Evolutionary conservation across 2,888 invertebrate species (phyloP), one percentile per base, ranked within the genome.

Genomic region (Dexiosoma caninum): DNA sequence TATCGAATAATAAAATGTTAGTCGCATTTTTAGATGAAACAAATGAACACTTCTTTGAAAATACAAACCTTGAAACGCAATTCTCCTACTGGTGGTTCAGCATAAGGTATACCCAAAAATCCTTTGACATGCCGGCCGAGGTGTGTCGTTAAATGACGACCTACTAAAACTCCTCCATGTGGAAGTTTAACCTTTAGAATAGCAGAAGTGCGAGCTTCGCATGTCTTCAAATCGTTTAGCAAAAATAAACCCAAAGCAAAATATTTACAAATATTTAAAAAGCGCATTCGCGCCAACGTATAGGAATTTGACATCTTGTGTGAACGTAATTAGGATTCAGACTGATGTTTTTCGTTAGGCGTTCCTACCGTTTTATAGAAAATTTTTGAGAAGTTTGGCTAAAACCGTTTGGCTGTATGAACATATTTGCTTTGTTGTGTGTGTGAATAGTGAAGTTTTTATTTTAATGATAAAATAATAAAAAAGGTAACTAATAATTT

Each of bases 81-180:
- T 3, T 92, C 90, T 12, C 91, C 92, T 2, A 94, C 49, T 0
- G 94, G 94, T 1, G 94, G 92, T 74, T 91, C 85, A 0, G 94
- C 94, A 85, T 92, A 94, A 0, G 94, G 94, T 53, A 94, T 91
- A 2, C 93, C 92, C 69, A 93, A 92, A 85, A 93, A 94, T 0
- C 92, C 93, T 0, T 92, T 89, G 84, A 94, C 91, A 81, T 91
- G 90, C 78, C 92, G 91, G 0, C 93, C 93, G 27, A 88, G 91
- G 79, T 93, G 91, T 0, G 92, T 92, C 78, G 89, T 90, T 89
- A 93, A 89, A 78, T 90, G 91, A 81, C 91, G 91, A 2, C 94
- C 94, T 21, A 90, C 87, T 30, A 94, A 86, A 46, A 91, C 90
- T 0, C 94, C 94, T 42, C 90, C 89, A 80, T 90, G 88, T 16